Percentiles rank a stretch among this genome's conserved stretches.
Conservation (phyloP, 2,888 invertebrate species). For the Standfussiana lucernea region DNA sequence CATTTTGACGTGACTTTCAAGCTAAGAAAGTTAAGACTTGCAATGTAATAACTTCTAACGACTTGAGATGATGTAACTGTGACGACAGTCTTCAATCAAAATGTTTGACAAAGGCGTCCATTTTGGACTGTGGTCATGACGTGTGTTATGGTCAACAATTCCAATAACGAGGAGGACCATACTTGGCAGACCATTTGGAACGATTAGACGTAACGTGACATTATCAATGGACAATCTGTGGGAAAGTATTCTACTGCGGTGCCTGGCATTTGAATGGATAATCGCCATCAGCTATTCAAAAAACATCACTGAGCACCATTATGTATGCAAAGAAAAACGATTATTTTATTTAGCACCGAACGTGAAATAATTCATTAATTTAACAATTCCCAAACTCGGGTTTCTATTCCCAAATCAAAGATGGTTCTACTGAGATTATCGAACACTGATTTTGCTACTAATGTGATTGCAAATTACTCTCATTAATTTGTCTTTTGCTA, state of each 20-base stretch:
- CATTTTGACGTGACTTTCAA: conserved; percentile 2
- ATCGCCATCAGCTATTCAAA: conserved; percentile 52
- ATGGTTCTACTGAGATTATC: background rate
- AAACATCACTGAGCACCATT: conserved; percentile 54
- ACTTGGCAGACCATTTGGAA: conserved; percentile 48
- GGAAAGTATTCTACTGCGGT: conserved; percentile 58
- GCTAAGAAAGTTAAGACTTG: conserved; percentile 3
- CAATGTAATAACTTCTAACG: conserved; percentile 26
- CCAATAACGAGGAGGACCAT: conserved; percentile 44
- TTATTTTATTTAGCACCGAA: conserved; percentile 60
- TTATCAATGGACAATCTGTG: conserved; percentile 58
- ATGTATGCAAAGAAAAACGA: conserved; percentile 56
- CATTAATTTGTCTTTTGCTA: background rate
- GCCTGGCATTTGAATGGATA: conserved; percentile 51
- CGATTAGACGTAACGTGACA: conserved; percentile 50
- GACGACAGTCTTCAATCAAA: conserved; percentile 41
- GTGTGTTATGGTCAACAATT: conserved; percentile 52
- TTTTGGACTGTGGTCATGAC: conserved; percentile 35
- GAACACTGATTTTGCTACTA: background rate
- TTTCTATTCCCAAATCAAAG: conserved; percentile 23
- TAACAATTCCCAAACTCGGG: conserved; percentile 9
- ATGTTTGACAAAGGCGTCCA: conserved; percentile 26
- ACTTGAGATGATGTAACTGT: conserved; percentile 25
- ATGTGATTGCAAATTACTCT: background rate
- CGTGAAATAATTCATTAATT: conserved; percentile 64